These are phyloP conservation scores for Coptodon bakossiorum DNA, from an alignment of 2,113 vertebrate genomes.

Conservation along the genomic window DNA sequence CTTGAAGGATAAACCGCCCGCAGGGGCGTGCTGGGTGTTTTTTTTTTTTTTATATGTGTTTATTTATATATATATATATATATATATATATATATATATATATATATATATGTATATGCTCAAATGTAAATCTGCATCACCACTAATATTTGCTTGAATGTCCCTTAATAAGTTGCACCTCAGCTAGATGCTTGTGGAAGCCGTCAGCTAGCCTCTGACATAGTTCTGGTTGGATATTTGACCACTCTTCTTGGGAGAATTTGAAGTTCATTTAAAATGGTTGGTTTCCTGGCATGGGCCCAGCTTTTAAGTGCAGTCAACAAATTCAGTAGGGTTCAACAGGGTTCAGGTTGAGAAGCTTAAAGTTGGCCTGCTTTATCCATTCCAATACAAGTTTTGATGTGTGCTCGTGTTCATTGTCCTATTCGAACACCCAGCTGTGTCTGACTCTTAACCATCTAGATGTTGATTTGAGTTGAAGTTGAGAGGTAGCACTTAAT, in stretches of 20 bases:
- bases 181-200: neutral
- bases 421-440: too few relatives aligned
- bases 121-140: neutral
- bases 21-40: too few relatives aligned
- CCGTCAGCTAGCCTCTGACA: neutral
- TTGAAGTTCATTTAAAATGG: neutral
- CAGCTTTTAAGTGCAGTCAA: neutral
- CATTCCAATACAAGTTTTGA: neutral
- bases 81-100: too few relatives aligned
- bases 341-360: neutral
- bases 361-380: neutral
- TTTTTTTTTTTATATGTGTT: too few relatives aligned
- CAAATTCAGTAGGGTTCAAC: neutral
- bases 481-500: too few relatives aligned
- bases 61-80: too few relatives aligned
- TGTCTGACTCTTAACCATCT: too few relatives aligned
- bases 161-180: neutral
- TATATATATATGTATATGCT: too few relatives aligned
- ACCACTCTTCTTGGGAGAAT: neutral
- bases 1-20: too few relatives aligned
- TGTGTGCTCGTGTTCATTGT: too few relatives aligned
- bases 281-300: neutral
- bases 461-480: too few relatives aligned
- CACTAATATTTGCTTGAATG: neutral
- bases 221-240: neutral